Conservation (phyloP, 2,797 vertebrate genomes). For the Ceryle rudis region DNA sequence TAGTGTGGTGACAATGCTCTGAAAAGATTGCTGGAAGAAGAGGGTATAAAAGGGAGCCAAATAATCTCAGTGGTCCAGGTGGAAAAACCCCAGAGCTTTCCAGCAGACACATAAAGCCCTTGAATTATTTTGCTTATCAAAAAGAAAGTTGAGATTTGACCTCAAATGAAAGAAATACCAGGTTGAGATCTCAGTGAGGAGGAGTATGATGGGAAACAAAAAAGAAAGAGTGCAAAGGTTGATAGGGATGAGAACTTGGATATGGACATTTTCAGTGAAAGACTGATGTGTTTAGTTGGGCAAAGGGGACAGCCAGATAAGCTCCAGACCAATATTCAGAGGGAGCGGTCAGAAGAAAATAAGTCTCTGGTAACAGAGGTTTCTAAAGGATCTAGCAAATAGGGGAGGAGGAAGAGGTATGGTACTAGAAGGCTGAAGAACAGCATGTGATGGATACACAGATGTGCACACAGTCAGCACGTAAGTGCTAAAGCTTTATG, state of each 20-base stretch:
- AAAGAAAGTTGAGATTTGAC: not conserved
- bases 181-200: not conserved
- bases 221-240: not conserved
- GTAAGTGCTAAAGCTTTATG: not conserved
- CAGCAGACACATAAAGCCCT: not conserved
- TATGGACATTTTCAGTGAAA: not conserved
- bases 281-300: not conserved
- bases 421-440: not conserved
- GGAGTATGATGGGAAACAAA: not conserved
- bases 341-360: not conserved
- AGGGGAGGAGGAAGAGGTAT: not conserved
- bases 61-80: not conserved
- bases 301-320: not conserved
- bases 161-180: not conserved
- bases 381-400: not conserved
- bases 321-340: not conserved
- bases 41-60: not conserved
- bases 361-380: not conserved
- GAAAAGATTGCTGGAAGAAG: not conserved
- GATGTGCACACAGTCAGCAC: not conserved
- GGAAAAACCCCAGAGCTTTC: not conserved
- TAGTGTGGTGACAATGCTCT: not conserved
- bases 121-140: not conserved
- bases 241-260: not conserved
- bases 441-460: not conserved